Conservation (phyloP, 2,797 vertebrate genomes). For the Nasua narica region DNA sequence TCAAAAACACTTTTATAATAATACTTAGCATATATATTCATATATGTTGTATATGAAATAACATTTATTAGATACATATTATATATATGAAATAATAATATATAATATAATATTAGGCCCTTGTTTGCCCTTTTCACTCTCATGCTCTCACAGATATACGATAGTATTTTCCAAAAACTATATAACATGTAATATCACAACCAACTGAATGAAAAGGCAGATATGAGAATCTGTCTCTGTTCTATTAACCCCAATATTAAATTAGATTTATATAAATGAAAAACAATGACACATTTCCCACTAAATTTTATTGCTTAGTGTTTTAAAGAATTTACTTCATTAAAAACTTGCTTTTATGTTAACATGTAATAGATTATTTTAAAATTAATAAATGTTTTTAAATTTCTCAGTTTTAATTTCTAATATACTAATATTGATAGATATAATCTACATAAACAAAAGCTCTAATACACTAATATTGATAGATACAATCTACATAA, state of each 20-base stretch:
- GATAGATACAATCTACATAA: background rate
- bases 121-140: background rate
- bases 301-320: background rate
- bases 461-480: background rate
- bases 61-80: background rate
- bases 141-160: background rate
- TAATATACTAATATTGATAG: background rate
- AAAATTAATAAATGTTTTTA: background rate
- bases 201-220: background rate
- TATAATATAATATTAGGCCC: background rate
- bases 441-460: background rate
- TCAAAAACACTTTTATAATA: background rate
- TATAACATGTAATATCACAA: background rate
- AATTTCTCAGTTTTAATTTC: slow-evolving; percentile 10
- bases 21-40: background rate
- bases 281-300: background rate
- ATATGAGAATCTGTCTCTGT: background rate
- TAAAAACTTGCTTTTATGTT: background rate
- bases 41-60: background rate
- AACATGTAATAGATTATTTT: background rate
- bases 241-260: slow-evolving; percentile 2
- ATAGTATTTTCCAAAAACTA: background rate
- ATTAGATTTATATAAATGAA: background rate
- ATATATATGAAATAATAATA: background rate
- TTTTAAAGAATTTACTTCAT: background rate